Evolutionary conservation across 2,113 vertebrate genomes (phyloP).

Genomic region (Ceuthmochares aereus): DNA sequence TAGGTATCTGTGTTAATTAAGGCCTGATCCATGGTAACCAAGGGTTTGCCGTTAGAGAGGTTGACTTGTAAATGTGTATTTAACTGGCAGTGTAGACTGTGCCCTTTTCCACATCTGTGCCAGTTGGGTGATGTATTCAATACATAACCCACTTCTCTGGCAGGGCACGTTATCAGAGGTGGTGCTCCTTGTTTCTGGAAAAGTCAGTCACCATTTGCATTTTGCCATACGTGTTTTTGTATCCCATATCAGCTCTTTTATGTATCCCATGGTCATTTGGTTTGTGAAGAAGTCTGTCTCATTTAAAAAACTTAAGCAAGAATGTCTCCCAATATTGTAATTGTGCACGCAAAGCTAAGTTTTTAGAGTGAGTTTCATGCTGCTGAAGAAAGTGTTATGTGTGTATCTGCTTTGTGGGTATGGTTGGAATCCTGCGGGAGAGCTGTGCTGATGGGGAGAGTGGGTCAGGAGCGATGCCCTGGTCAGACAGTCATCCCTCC

Average conservation of each 20-base stretch:
- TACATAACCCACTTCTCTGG: background rate
- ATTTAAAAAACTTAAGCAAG: background rate
- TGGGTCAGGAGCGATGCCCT: background rate
- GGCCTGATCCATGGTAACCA: no score
- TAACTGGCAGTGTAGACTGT: background rate
- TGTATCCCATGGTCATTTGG: background rate
- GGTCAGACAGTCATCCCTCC: background rate
- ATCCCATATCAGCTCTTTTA: background rate
- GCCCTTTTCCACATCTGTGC: background rate
- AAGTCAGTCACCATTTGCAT: background rate
- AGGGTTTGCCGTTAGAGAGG: background rate
- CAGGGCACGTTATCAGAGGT: background rate
- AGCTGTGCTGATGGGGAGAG: no score
- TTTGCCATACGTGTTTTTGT: background rate
- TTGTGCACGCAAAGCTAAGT: background rate
- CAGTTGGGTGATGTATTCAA: background rate
- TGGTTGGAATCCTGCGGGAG: background rate
- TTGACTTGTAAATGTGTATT: rapidly evolving
- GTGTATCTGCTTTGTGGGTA: background rate
- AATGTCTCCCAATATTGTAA: background rate
- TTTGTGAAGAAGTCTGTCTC: background rate
- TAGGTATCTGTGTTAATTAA: no score
- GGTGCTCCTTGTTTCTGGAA: background rate
- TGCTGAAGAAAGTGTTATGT: background rate
- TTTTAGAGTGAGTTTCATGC: background rate